Conservation (phyloP, 2,797 vertebrate species). For the Paratrypauchen microcephalus region DNA sequence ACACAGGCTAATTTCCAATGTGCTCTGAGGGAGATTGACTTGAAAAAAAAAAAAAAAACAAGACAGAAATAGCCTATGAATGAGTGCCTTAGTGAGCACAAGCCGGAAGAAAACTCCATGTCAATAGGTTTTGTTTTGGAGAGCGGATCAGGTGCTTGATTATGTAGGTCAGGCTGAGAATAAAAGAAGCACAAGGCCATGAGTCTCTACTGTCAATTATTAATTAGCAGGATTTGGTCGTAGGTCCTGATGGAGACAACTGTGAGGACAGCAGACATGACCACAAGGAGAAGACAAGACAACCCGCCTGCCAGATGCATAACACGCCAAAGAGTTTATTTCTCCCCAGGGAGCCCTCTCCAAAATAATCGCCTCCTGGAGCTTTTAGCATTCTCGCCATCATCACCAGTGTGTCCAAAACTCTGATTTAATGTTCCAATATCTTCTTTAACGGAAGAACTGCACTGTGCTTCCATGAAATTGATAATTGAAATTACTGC, state of each 20-base stretch:
- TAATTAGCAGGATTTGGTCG: slow-evolving; percentile 47
- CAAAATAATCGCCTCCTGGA: slow-evolving; percentile 30
- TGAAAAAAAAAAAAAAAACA: slow-evolving; percentile 27
- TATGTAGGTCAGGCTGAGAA: slow-evolving; percentile 65
- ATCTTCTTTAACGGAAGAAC: slow-evolving; percentile 10
- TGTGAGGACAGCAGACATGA: slow-evolving; percentile 21
- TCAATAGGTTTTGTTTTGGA: slow-evolving; percentile 49
- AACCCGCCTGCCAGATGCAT: slow-evolving; percentile 19
- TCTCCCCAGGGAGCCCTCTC: slow-evolving; percentile 36
- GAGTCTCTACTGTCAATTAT: slow-evolving; percentile 67
- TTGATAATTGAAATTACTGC: slow-evolving; percentile 1
- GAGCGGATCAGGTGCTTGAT: slow-evolving; percentile 56
- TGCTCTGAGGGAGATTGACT: slow-evolving; percentile 28
- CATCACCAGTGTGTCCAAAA: slow-evolving; percentile 22
- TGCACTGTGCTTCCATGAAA: background rate
- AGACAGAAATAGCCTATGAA: slow-evolving; percentile 6
- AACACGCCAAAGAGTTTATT: slow-evolving; percentile 21
- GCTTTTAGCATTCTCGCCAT: slow-evolving; percentile 29
- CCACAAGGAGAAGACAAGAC: slow-evolving; percentile 12
- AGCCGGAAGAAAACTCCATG: slow-evolving; percentile 14
- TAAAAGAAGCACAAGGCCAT: slow-evolving; percentile 44
- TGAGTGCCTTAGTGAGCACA: slow-evolving; percentile 1
- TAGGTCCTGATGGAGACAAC: slow-evolving; percentile 9
- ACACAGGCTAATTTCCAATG: slow-evolving; percentile 25
- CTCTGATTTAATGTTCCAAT: slow-evolving; percentile 9